Evolutionary conservation across 2,113 vertebrate species (phyloP).

Genomic region (Neogobius melanostomus): DNA sequence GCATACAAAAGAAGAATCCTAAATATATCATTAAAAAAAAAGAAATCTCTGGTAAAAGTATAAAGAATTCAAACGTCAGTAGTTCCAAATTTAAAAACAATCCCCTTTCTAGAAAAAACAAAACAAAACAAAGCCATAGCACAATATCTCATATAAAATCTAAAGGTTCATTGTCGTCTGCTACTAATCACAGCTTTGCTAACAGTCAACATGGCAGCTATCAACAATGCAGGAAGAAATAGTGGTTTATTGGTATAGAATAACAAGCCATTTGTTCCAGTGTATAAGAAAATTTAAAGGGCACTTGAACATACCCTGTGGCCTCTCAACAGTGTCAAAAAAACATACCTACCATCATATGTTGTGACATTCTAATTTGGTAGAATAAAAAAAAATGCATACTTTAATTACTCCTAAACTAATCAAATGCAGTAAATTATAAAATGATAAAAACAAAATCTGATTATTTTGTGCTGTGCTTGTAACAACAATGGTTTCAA

Average conservation of each 20-base stretch:
- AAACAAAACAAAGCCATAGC: slow-evolving; percentile 30
- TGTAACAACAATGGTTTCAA: neutral
- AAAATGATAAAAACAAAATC: slow-evolving; percentile 1
- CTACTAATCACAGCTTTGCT: slow-evolving; percentile 41
- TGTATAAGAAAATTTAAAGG: slow-evolving; percentile 62
- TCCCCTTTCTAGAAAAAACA: slow-evolving; percentile 39
- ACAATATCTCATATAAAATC: slow-evolving; percentile 57
- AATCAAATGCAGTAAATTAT: slow-evolving; percentile 26
- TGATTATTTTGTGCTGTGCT: slow-evolving; percentile 14
- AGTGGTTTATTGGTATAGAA: slow-evolving; percentile 39
- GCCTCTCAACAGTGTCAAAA: slow-evolving; percentile 31
- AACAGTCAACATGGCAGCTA: slow-evolving; percentile 64
- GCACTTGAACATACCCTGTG: slow-evolving; percentile 24
- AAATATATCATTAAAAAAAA: slow-evolving; percentile 47
- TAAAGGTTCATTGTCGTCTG: slow-evolving; percentile 41
- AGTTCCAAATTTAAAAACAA: slow-evolving; percentile 68
- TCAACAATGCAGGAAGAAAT: slow-evolving; percentile 41
- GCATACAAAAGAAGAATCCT: slow-evolving; percentile 48
- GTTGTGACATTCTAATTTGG: slow-evolving; percentile 47
- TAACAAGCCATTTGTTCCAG: slow-evolving; percentile 64
- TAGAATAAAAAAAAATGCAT: slow-evolving; percentile 22
- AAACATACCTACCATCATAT: slow-evolving; percentile 33
- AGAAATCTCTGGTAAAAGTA: slow-evolving; percentile 42
- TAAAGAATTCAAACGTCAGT: slow-evolving; percentile 69
- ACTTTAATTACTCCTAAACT: slow-evolving; percentile 8